Evolutionary conservation across 2,797 vertebrate species (phyloP), one percentile per base, ranked within the genome.

Genomic region (Siniperca scherzeri): DNA sequence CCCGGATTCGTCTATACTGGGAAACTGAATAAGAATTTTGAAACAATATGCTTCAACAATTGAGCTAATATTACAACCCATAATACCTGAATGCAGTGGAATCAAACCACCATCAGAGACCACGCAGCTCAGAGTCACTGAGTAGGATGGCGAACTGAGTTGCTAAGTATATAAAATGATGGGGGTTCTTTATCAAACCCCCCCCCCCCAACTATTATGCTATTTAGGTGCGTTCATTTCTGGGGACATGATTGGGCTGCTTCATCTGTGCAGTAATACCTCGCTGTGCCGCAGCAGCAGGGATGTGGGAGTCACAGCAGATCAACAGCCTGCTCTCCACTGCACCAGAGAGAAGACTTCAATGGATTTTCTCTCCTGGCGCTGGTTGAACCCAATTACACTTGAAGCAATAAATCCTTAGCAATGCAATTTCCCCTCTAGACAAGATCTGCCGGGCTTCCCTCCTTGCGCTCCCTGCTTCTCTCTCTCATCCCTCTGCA

Each of bases 371-470:
- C 91, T 94, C 90, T 88, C 91, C 84, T 84, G 92, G 91, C 25
- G 84, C 88, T 90, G 91, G 94, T 94, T 96, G 94, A 95, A 95
- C 94, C 93, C 95, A 95, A 95, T 96, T 96, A 95, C 93, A 95
- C 91, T 92, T 86, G 82, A 92, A 93, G 93, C 94, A 93, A 94
- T 96, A 96, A 95, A 96, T 96, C 94, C 92, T 94, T 91, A 91
- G 92, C 89, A 91, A 92, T 94, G 92, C 93, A 94, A 93, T 95
- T 95, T 94, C 92, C 94, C 93, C 90, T 89, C 88, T 59, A 92
- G 91, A 91, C 82, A 91, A 91, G 91, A 93, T 93, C 88, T 92
- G 85, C 84, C 1, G 89, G 91, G 88, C 89, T 89, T 88, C 81
- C 88, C 90, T 86, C 71, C 67, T 70, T 50, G 11, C 66, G 5